Base-by-base conservation (phyloP, 2,113 vertebrate species). In the Vulpes lagopus region DNA sequence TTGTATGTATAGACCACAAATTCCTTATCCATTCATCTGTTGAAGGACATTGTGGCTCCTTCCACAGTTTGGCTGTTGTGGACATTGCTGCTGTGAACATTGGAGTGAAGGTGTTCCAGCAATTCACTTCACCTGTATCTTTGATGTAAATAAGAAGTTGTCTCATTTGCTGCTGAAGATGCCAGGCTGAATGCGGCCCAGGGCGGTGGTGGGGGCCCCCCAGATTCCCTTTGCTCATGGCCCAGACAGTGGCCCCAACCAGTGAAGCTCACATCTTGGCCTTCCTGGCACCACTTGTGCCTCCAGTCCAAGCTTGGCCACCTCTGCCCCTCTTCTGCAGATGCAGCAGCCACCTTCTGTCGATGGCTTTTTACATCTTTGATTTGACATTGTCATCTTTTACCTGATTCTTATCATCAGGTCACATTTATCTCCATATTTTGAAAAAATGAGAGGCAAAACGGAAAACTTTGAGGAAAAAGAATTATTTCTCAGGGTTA, bases 121-220 rank as follows among this genome's bases (percentile, higher is more conserved):
- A 43, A 7, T 43, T 43, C 43, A 43, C 43, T 43, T 43, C 43
- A 43, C 43, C 43, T 43, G 43, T 43, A 43, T 43, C 43, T 43
- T 43, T 43, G 43, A 43, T 7, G 43, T 43, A 43, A 43, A 43
- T 98, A 97, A 99, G 98, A 96, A 99, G 98, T 3, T 98, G 96
- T 85, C 98, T 99, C 99, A 98, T 98, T 99, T 96, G 99, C 99
- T 97, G 99, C 99, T 79, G 99, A 98, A 7, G 99, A 99, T 3
- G 99, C 99, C 99, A 73, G 35, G 35, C 99, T 99, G 82, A 99
- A 98, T 0, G 99, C 99, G 3, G 99, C 99, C 96, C 99, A 98
- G 10, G 99, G 99, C 0, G 99, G 89, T 25, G 99, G 98, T 43
- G 43, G 43, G 43, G 43, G 43, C 1, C 7, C 43, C 38, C 43